Base-by-base conservation (phyloP, 2,113 vertebrate genomes). In the Cercocebus atys region DNA sequence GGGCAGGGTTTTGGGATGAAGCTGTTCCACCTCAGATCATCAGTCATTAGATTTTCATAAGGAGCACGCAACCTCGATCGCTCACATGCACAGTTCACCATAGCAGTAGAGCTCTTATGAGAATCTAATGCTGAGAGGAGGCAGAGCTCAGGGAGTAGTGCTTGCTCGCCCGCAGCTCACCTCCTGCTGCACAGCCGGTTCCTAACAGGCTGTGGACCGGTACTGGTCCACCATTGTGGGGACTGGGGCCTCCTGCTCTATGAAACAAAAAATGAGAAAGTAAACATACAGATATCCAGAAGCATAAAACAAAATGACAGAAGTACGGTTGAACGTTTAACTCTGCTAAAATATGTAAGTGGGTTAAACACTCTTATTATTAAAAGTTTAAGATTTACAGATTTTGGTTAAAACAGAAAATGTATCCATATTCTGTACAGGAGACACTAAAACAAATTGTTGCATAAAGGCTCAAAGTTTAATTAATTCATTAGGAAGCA, bases 331-430 rank as follows among this genome's bases (percentile, higher is more conserved):
- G 52, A 43, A 83, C 0, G 30, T 57, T 64, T 90, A 90, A 92
- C n/a, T 92, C 35, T 95, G 68, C 25, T 88, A 78, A 93, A 72
- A 76, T 78, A 78, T 90, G 30, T 61, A 80, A 90, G 27, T 88
- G 20, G 68, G 45, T 68, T 87, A 88, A 86, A 75, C 87, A 72
- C 16, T 27, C 23, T 87, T 64, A 55, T 50, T 79, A 27, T 55
- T 52, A 83, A 76, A 82, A 57, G 47, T 38, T 57, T 88, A 68
- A 95, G 50, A 81, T 40, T 93, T 23, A 12, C 27, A 80, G 50
- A 88, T 87, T 80, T 92, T 43, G 25, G 16, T 85, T 95, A 89
- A 92, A 93, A 96, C 72, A 30, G 55, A 79, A 80, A 93, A 85
- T 68, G 8, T 40, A 79, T 43, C 12, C 5, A 10, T 86, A 68